phyloP scores from a whole-genome alignment of 2,797 vertebrate species.

The Sciaenops ocellatus region DNA sequence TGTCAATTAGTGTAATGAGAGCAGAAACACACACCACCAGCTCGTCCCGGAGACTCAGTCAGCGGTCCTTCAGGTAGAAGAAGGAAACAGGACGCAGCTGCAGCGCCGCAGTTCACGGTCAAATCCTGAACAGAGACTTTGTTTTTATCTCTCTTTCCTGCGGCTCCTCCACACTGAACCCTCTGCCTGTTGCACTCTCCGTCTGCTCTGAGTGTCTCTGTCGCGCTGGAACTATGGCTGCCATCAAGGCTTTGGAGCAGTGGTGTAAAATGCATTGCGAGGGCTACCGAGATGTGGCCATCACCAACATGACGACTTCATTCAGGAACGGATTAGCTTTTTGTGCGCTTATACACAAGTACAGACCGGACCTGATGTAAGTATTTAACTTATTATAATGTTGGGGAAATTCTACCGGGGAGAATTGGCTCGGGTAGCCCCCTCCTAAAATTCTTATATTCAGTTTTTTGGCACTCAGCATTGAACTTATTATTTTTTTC shows the following conservation, averaged over 20 bases:
- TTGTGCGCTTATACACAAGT: conserved; percentile 95
- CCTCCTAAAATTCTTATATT: neutral
- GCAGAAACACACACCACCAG: conserved; percentile 6
- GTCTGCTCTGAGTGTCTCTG: neutral
- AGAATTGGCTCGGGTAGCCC: too few relatives aligned
- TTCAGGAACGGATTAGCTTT: conserved; percentile 97
- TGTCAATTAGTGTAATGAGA: conserved; percentile 63
- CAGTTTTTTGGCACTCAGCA: neutral
- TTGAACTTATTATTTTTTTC: neutral
- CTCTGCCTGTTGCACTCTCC: conserved; percentile 33
- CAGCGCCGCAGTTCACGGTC: conserved; percentile 54
- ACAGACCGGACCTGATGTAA: conserved; percentile 97
- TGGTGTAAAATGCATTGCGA: conserved; percentile 95
- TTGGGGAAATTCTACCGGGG: too few relatives aligned
- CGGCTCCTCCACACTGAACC: conserved; percentile 24
- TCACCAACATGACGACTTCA: conserved; percentile 97
- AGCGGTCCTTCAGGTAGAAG: conserved; percentile 29
- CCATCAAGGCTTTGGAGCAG: conserved; percentile 93
- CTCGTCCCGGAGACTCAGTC: neutral
- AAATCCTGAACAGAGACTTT: conserved; percentile 10
- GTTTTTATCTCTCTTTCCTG: conserved; percentile 31
- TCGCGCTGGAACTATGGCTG: conserved; percentile 87
- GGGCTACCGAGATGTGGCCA: conserved; percentile 91
- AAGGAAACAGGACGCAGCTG: conserved; percentile 82
- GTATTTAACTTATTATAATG: conserved; percentile 59